phyloP scores from a whole-genome alignment of 2,797 vertebrate genomes.

The Dicrostonyx torquatus region DNA sequence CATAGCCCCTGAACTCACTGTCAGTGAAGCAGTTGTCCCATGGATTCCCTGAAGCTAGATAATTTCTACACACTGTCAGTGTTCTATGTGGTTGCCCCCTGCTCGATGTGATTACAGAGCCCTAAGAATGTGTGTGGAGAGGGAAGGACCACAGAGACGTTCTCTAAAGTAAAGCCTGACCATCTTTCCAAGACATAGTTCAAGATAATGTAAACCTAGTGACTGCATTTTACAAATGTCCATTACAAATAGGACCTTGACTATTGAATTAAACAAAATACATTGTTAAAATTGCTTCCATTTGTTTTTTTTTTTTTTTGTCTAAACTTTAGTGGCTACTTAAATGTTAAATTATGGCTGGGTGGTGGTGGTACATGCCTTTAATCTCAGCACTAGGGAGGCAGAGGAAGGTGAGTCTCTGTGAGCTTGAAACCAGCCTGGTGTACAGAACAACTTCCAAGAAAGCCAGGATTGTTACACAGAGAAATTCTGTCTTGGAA shows the following conservation, averaged over 20 bases:
- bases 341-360: background rate
- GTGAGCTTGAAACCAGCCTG: background rate
- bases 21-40: background rate
- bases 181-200: conserved; percentile 17
- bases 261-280: conserved; percentile 41
- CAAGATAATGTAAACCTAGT: background rate
- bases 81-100: background rate
- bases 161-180: background rate
- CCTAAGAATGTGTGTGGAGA: background rate
- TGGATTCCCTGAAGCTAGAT: background rate
- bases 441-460: background rate
- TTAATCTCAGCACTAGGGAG: background rate
- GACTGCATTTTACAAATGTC: background rate
- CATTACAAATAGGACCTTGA: background rate
- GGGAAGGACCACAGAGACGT: background rate
- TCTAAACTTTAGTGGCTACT: background rate
- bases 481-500: background rate
- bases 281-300: conserved; percentile 46
- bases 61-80: background rate
- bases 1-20: background rate
- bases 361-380: background rate
- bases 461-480: background rate
- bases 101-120: background rate
- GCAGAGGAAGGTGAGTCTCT: background rate
- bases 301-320: background rate